Evolutionary conservation across 2,113 vertebrate genomes (phyloP).

Genomic region (Salvator merianae): DNA sequence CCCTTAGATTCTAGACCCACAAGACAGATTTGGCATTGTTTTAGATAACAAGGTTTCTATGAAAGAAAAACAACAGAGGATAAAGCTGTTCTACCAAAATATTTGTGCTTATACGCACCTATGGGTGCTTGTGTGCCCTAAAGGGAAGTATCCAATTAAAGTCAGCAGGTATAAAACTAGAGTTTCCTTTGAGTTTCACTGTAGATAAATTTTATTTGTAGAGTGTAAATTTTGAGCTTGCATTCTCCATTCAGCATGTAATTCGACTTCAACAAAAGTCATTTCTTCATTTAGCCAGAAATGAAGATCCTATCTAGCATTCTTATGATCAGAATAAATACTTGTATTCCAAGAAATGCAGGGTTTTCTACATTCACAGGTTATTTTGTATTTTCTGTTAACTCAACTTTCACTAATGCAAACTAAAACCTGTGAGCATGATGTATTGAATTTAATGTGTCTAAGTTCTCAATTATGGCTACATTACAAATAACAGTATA

Average conservation of each 20-base stretch:
- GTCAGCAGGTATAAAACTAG: conserved; percentile 72
- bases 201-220: conserved; percentile 70
- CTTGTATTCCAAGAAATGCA: conserved; percentile 4
- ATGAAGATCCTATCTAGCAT: conserved; percentile 49
- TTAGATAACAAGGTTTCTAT: conserved; percentile 73
- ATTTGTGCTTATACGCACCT: background rate
- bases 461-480: too few relatives aligned
- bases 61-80: conserved; percentile 70
- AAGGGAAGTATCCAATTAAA: conserved; percentile 66
- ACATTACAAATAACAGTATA: too few relatives aligned
- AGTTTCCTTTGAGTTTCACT: conserved; percentile 71
- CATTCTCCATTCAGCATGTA: conserved; percentile 62
- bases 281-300: conserved; percentile 58
- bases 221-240: conserved; percentile 66
- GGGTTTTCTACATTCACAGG: conserved; percentile 20
- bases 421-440: too few relatives aligned
- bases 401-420: conserved; percentile 43
- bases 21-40: conserved; percentile 74
- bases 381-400: conserved; percentile 37
- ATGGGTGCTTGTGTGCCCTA: background rate
- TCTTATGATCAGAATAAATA: conserved; percentile 24
- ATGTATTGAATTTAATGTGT: too few relatives aligned
- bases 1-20: conserved; percentile 53
- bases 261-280: conserved; percentile 72
- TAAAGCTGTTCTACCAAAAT: conserved; percentile 64